Conservation (phyloP, 2,797 vertebrate genomes). For the Triplophysa bombifrons region DNA sequence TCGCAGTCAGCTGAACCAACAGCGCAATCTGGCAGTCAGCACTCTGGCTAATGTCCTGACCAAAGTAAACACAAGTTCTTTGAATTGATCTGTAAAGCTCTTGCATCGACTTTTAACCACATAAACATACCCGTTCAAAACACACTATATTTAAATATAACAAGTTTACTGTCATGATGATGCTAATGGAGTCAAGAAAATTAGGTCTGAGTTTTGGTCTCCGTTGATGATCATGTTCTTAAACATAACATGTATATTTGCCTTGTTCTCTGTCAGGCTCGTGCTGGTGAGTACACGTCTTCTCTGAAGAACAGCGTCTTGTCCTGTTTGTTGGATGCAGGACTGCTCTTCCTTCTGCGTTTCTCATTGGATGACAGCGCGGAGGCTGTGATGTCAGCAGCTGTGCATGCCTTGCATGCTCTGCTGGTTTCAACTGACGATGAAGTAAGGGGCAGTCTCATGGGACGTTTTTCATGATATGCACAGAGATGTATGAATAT, state of each 20-base stretch:
- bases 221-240: not conserved
- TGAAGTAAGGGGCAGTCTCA: slow-evolving; percentile 77
- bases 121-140: no score
- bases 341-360: slow-evolving; percentile 93
- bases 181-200: not conserved
- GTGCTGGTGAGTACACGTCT: slow-evolving; percentile 80
- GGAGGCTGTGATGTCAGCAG: slow-evolving; percentile 87
- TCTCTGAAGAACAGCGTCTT: slow-evolving; percentile 81
- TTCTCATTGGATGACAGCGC: slow-evolving; percentile 90
- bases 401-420: slow-evolving; percentile 80
- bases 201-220: no score
- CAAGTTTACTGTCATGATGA: not conserved
- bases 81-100: slow-evolving; percentile 27
- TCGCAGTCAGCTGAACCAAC: slow-evolving; percentile 92
- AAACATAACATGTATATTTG: no score
- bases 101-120: no score
- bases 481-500: not conserved
- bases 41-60: slow-evolving; percentile 86
- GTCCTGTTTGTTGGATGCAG: slow-evolving; percentile 88
- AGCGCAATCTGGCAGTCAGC: slow-evolving; percentile 88
- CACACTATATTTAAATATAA: no score
- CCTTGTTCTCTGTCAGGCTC: slow-evolving; percentile 73
- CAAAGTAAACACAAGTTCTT: slow-evolving; percentile 76
- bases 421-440: slow-evolving; percentile 87
- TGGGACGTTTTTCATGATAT: not conserved